These are phyloP conservation scores for Leiothrix lutea DNA, from an alignment of 2,113 vertebrate species.

Conservation along the genomic window DNA sequence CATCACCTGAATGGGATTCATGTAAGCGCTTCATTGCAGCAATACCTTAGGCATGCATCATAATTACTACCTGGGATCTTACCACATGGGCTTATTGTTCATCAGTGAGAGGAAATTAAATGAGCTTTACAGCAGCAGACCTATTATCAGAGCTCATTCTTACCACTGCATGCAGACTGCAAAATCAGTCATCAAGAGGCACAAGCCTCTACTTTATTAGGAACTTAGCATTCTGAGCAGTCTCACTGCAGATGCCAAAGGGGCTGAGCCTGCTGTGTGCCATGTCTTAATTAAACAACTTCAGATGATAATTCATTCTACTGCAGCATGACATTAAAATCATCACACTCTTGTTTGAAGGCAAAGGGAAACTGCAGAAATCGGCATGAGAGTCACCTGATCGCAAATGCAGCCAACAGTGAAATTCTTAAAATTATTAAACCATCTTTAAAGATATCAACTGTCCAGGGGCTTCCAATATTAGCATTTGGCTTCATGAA, in stretches of 20 bases:
- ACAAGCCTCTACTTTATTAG: background rate
- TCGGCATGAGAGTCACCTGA: background rate
- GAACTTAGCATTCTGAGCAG: conserved; percentile 20
- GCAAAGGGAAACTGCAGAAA: background rate
- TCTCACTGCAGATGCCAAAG: background rate
- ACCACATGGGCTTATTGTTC: background rate
- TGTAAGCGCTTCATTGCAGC: background rate
- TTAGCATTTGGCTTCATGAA: background rate
- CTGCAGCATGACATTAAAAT: conserved; percentile 33
- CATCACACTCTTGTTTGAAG: background rate
- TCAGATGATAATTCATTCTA: conserved; percentile 44
- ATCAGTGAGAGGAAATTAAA: conserved; percentile 30
- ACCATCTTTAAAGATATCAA: background rate
- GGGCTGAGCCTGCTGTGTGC: conserved; percentile 33
- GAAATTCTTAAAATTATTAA: background rate
- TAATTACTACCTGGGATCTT: background rate
- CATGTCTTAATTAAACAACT: conserved; percentile 48
- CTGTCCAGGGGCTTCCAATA: background rate
- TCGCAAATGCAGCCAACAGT: background rate
- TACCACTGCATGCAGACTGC: background rate
- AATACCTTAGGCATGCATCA: background rate
- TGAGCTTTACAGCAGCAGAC: background rate
- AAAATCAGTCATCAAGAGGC: background rate
- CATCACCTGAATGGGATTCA: background rate
- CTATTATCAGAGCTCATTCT: conserved; percentile 11